These are phyloP conservation scores for Phylloscopus trochiloides DNA, from an alignment of 2,113 vertebrate species.

Conservation along the genomic window DNA sequence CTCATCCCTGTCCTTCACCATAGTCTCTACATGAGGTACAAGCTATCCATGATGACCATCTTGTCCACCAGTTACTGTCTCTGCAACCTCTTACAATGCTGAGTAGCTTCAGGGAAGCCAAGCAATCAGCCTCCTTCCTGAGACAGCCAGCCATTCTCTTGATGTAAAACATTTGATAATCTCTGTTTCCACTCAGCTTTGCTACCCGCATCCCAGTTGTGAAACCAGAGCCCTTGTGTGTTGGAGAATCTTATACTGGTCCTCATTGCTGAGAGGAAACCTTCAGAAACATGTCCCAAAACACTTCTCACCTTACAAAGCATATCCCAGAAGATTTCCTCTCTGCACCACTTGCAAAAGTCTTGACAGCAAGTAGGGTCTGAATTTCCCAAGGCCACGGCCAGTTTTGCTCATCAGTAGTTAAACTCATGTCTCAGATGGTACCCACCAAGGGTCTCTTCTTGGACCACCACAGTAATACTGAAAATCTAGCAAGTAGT, in stretches of 20 bases:
- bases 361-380: neutral
- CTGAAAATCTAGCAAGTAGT: neutral
- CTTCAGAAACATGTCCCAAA: neutral
- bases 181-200: neutral
- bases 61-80: no score
- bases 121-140: neutral
- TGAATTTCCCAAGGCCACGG: neutral
- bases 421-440: neutral
- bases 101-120: neutral
- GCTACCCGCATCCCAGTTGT: neutral
- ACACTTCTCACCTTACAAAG: neutral
- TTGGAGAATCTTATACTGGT: neutral
- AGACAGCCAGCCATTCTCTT: neutral
- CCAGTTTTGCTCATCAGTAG: neutral
- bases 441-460: neutral
- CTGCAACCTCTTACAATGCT: neutral
- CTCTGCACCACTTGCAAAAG: neutral
- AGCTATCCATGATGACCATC: neutral
- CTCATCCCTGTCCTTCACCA: neutral
- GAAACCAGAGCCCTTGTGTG: neutral
- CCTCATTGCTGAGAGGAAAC: neutral
- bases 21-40: neutral
- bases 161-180: accelerated
- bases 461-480: neutral
- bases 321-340: neutral